A percentile compares a stretch with the other conserved stretches of the same genome.
Evolutionary conservation across 2,888 invertebrate species (phyloP).

Genomic region (Deilephila porcellus): DNA sequence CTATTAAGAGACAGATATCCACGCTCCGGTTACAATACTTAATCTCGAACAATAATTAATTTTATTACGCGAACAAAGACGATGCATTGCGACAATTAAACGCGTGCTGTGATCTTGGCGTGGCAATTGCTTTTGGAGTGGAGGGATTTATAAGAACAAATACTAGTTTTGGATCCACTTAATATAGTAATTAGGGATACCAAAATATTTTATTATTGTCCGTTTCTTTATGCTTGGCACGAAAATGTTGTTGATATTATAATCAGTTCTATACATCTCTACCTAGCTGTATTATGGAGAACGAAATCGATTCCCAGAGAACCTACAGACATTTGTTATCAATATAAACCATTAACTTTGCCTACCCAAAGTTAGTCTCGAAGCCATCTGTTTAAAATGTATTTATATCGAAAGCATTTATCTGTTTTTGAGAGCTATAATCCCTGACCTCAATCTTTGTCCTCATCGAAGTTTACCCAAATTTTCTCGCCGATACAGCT

Average conservation of each 20-base stretch:
- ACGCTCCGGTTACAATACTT: not conserved
- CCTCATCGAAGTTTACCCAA: not conserved
- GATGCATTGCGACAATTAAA: not conserved
- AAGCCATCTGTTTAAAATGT: not conserved
- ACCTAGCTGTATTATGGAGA: too few relatives aligned
- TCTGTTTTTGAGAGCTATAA: not conserved
- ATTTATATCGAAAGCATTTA: not conserved
- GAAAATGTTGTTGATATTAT: too few relatives aligned
- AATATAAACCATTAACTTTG: too few relatives aligned
- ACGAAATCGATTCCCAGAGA: too few relatives aligned
- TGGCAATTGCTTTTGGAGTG: not conserved
- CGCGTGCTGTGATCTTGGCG: not conserved
- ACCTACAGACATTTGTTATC: not conserved
- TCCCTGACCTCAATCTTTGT: not conserved
- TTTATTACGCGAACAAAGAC: conserved; percentile 11
- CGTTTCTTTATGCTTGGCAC: too few relatives aligned
- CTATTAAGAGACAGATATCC: conserved; percentile 8
- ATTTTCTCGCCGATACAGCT: not conserved
- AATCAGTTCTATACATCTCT: too few relatives aligned
- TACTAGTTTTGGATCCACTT: too few relatives aligned
- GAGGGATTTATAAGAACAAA: too few relatives aligned
- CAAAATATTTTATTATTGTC: too few relatives aligned
- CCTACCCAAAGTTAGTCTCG: too few relatives aligned
- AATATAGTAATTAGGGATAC: too few relatives aligned
- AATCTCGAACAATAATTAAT: conserved; percentile 28